Evolutionary conservation across 2,888 invertebrate genomes (phyloP).

Genomic region (Raillietiella orientalis): DNA sequence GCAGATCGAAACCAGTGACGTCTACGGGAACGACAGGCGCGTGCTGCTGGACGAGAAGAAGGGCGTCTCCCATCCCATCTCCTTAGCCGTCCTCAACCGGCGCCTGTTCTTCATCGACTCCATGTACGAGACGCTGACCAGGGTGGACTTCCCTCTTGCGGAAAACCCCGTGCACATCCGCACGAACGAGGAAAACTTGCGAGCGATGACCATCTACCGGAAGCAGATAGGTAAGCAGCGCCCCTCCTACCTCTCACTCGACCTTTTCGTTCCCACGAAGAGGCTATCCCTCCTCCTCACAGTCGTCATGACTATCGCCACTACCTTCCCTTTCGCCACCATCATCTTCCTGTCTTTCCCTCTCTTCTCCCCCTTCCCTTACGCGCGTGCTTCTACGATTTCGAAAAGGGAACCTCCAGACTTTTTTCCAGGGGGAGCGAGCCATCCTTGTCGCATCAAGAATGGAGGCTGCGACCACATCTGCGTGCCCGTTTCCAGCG

Average conservation of each 20-base stretch:
- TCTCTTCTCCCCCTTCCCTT: no score
- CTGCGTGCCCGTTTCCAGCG: constrained; percentile 52
- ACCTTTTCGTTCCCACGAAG: no score
- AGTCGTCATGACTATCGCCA: no score
- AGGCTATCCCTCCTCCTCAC: no score
- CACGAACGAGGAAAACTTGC: constrained; percentile 58
- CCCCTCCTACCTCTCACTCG: not conserved
- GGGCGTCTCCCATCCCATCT: constrained; percentile 39
- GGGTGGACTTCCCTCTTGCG: constrained; percentile 45
- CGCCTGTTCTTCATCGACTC: constrained; percentile 62
- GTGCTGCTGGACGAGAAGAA: constrained; percentile 28
- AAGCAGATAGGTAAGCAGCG: constrained; percentile 27
- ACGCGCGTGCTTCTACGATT: no score
- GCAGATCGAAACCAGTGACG: constrained; percentile 11
- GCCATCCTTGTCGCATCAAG: constrained; percentile 48
- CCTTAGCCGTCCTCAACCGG: constrained; percentile 45
- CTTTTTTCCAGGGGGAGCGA: constrained; percentile 17
- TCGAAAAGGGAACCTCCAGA: no score
- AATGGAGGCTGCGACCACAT: constrained; percentile 87
- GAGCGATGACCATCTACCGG: constrained; percentile 54
- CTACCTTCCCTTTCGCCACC: no score
- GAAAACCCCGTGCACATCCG: constrained; percentile 36
- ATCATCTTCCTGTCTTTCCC: no score
- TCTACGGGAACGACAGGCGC: constrained; percentile 27
- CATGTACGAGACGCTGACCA: constrained; percentile 52